Conservation (phyloP, 2,113 vertebrate genomes). For the Chlamydotis undulata region DNA sequence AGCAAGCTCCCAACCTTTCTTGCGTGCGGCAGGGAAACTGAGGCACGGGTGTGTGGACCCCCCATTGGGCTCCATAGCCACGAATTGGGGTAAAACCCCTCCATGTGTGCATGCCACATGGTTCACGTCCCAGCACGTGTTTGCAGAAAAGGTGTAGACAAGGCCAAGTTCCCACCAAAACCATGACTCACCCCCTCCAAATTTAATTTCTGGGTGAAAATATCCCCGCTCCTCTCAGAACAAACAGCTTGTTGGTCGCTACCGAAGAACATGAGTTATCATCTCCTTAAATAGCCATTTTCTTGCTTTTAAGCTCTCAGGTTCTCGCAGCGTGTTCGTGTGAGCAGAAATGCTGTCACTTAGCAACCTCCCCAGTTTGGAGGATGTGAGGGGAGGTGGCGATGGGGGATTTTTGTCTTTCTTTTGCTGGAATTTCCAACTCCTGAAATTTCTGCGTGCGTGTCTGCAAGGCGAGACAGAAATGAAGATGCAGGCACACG, state of each 20-base stretch:
- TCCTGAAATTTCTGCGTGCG: not conserved
- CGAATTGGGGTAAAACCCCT: rapidly evolving
- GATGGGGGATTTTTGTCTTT: not conserved
- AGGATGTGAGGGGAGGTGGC: not conserved
- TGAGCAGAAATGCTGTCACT: conserved; percentile 1
- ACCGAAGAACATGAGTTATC: not conserved
- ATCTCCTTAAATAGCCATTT: not conserved
- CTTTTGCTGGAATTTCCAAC: not conserved
- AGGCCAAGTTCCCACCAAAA: not conserved
- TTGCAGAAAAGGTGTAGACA: not conserved
- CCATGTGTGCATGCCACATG: rapidly evolving
- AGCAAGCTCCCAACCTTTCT: not conserved
- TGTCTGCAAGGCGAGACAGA: not conserved
- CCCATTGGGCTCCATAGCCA: rapidly evolving
- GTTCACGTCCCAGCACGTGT: not conserved
- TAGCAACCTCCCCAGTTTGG: conserved; percentile 17
- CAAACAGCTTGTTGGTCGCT: not conserved
- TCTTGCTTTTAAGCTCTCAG: not conserved
- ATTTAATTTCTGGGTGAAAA: not conserved
- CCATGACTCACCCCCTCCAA: not conserved
- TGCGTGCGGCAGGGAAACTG: not conserved
- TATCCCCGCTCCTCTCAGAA: not conserved
- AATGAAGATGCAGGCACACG: not conserved
- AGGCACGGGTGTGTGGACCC: not conserved
- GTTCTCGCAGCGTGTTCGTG: not conserved